Evolutionary conservation across 2,113 vertebrate species (phyloP), one percentile per base, ranked within the genome.

Genomic region (Ibidorhyncha struthersii): DNA sequence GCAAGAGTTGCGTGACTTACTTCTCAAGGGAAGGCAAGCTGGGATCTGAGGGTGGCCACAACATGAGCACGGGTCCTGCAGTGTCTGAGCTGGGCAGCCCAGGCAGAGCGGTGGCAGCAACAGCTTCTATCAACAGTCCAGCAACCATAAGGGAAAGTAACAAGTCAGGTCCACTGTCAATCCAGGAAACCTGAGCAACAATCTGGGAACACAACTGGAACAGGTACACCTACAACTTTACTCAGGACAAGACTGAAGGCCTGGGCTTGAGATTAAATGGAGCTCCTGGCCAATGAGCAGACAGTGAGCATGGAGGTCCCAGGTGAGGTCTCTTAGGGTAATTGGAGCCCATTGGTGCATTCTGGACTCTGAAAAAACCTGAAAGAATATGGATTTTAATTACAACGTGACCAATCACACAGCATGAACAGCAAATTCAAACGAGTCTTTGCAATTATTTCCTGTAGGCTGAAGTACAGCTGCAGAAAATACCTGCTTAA

Each of bases 401-500:
- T 89, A 80, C 41, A 91, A 62, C 50, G 63, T 82, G 73, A 73
- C 71, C 67, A 92, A 82, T 82, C 45, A 65, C 41, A 82, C 52
- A 85, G 49, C 72, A 56, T 19, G 83, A 91, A 80, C 43, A 61
- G 38, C 45, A 49, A 29, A 79, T 87, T 56, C 43, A 83, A 69
- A 80, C 36, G 63, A 89, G n/a, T 76, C 66, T 41, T 50, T 56
- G 70, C 53, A 88, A 73, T 87, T 62, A 85, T 62, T 77, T 93
- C 80, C 65, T 27, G 40, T 89, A 91, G 62, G 66, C 45, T 87
- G 86, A 97, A 95, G 94, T 49, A 91, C 3, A 84, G 45, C 38
- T 93, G 45, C 67, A 94, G 76, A 95, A 95, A 92, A 93, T 55
- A n/a, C 15, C 47, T 83, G 32, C 41, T 97, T 79, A 96, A 90